Base-by-base conservation (phyloP, 2,888 invertebrate species). In the Eustalomyia histrio region DNA sequence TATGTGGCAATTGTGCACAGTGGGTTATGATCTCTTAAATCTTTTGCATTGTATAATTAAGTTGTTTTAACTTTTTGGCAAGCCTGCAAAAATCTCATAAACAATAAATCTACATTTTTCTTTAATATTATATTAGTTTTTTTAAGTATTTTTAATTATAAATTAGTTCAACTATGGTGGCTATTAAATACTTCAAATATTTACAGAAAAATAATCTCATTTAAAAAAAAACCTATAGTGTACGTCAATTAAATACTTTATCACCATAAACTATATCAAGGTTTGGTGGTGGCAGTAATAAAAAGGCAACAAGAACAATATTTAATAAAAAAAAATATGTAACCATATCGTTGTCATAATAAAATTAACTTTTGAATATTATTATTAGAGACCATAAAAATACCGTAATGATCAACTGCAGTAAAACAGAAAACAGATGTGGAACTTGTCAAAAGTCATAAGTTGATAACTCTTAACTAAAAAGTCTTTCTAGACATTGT, bases 201-300 rank as follows among this genome's bases (percentile, higher is more conserved):
- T 47, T 5, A n/a, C 9, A 17, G 33, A 55, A 17, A 39, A 52
- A 12, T 39, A 39, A 12, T 39, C 39, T n/a, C n/a, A n/a, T n/a
- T 47, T 9, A 16, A 29, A 43, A 16, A 29, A 43, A 63, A 47
- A 63, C 47, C 63, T 29, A 63, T 50, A 43, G 8, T 14, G 10
- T 14, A 1, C 63, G 68, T 33, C 12, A 65, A 64, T 39, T 61
- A 18, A 50, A 24, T 24, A 69, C 33, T 75, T 60, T 76, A 63
- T 18, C 43, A 68, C 12, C 12, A 2, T 16, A 76, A 76, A 76
- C 58, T 73, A 24, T 76, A 80, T 73, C 80, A 80, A 80, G 80
- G 80, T 76, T 76, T 71, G 12, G 24, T 64, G 10, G 17, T 33
- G 10, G 10, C n/a, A 6, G 0, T 17, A 39, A 57, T 35, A 68